A percentile compares a stretch with the other conserved stretches of the same genome.
Evolutionary conservation across 2,888 invertebrate genomes (phyloP).

Genomic region (Dolichomitus sp.): DNA sequence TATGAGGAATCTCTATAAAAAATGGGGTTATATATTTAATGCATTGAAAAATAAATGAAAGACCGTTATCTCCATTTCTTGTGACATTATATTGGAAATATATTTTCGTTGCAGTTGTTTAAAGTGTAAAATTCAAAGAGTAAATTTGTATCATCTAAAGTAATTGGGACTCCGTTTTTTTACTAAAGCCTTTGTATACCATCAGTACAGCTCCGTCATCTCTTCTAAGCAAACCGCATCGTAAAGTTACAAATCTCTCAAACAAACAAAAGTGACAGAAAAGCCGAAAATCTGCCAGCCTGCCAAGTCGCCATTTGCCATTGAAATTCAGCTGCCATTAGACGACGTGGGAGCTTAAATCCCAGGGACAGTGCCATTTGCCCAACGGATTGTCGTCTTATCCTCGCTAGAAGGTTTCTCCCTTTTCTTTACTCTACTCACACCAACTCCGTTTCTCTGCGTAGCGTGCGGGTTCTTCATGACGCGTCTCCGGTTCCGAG

Average conservation of each 20-base stretch:
- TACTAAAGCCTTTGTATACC: slow-evolving; percentile 48
- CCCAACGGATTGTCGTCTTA: slow-evolving; percentile 83
- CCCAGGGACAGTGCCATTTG: slow-evolving; percentile 78
- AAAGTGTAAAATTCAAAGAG: no score
- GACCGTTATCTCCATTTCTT: no score
- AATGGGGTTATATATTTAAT: no score
- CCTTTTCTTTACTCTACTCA: slow-evolving; percentile 51
- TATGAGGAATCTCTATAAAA: no score
- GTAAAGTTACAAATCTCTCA: slow-evolving; percentile 55
- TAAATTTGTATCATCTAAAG: no score
- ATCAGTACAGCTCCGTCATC: slow-evolving; percentile 12
- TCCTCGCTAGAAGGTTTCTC: slow-evolving; percentile 69
- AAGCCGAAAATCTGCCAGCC: slow-evolving; percentile 32
- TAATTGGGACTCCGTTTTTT: no score
- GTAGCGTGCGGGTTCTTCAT: background rate
- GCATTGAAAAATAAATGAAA: no score
- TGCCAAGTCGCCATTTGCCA: slow-evolving; percentile 77
- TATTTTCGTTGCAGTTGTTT: no score
- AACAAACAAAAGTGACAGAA: slow-evolving; percentile 53
- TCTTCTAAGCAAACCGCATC: slow-evolving; percentile 22
- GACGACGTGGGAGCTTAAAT: slow-evolving; percentile 79
- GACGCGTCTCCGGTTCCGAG: slow-evolving; percentile 29
- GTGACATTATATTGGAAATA: no score
- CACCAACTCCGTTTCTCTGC: slow-evolving; percentile 24
- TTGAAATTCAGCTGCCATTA: slow-evolving; percentile 82